Evolutionary conservation across 1,140 invertebrate genomes (phyloP).

Genomic region (Drosophila pachea): DNA sequence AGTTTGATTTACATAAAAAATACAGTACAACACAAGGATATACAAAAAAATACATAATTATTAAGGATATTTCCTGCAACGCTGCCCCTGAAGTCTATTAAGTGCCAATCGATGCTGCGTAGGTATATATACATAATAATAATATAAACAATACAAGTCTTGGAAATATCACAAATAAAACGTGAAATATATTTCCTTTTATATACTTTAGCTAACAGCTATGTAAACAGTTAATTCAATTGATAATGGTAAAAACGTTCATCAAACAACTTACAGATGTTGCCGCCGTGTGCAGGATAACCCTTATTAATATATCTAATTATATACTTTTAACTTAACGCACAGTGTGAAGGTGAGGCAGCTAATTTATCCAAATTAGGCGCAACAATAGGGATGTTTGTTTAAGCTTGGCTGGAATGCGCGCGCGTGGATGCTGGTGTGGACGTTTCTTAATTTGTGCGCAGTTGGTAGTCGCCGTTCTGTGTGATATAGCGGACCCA

Average conservation of each 20-base stretch:
- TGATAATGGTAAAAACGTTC: too few relatives aligned
- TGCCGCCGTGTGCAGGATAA: slow-evolving; percentile 10
- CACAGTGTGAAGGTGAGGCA: slow-evolving; percentile 50
- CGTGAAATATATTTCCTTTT: too few relatives aligned
- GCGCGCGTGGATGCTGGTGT: slow-evolving; percentile 35
- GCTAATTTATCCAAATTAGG: slow-evolving; percentile 34
- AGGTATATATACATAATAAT: not conserved
- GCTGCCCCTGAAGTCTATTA: not conserved
- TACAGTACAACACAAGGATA: slow-evolving; percentile 55
- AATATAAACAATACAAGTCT: too few relatives aligned
- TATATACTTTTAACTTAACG: slow-evolving; percentile 55
- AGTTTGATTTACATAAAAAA: slow-evolving; percentile 69
- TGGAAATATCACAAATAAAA: too few relatives aligned
- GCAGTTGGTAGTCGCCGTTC: slow-evolving; percentile 99
- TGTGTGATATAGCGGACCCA: slow-evolving; percentile 99
- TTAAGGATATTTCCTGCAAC: slow-evolving; percentile 28
- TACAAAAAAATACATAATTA: slow-evolving; percentile 47
- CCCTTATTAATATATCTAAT: slow-evolving; percentile 47
- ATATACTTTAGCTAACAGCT: too few relatives aligned
- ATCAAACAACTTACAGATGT: not conserved
- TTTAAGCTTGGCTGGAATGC: slow-evolving; percentile 71
- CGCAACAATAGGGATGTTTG: slow-evolving; percentile 33
- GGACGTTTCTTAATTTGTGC: slow-evolving; percentile 86
- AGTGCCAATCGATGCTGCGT: not conserved
- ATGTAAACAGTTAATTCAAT: too few relatives aligned